These are phyloP conservation scores for Paedocypris micromegethes DNA, from an alignment of 2,797 vertebrate genomes.

Conservation along the genomic window DNA sequence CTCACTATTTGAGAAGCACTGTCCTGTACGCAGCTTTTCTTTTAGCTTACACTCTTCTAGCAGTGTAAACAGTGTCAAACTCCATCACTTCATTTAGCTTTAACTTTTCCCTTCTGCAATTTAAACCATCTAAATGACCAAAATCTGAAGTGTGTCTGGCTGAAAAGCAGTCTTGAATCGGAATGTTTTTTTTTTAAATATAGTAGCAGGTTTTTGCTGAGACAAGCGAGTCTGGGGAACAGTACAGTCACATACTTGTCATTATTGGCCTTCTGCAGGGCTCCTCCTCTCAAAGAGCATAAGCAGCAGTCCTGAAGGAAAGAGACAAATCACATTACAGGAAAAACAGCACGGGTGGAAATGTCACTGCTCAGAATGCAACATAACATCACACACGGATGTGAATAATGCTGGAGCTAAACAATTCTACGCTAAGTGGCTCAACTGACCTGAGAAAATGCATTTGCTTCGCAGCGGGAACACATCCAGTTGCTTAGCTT, in stretches of 20 bases:
- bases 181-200: no score
- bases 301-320: conserved; percentile 86
- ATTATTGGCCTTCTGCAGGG: conserved; percentile 90
- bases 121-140: no score
- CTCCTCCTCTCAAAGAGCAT: conserved; percentile 90
- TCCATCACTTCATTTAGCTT: no score
- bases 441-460: conserved; percentile 79
- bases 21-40: no score
- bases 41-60: no score
- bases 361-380: background rate
- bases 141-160: no score
- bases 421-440: background rate
- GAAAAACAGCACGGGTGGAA: background rate
- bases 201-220: no score
- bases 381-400: conserved; percentile 4
- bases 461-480: conserved; percentile 85
- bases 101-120: no score
- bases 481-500: conserved; percentile 84
- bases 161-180: no score
- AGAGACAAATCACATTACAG: conserved; percentile 18
- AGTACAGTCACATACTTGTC: conserved; percentile 77
- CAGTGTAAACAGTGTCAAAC: no score
- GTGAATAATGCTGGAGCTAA: background rate
- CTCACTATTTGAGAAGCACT: no score
- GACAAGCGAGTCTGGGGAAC: no score